Base-by-base conservation (phyloP, 53 echinoderm and acorn worm genomes). In the Holothuria leucospilota region DNA sequence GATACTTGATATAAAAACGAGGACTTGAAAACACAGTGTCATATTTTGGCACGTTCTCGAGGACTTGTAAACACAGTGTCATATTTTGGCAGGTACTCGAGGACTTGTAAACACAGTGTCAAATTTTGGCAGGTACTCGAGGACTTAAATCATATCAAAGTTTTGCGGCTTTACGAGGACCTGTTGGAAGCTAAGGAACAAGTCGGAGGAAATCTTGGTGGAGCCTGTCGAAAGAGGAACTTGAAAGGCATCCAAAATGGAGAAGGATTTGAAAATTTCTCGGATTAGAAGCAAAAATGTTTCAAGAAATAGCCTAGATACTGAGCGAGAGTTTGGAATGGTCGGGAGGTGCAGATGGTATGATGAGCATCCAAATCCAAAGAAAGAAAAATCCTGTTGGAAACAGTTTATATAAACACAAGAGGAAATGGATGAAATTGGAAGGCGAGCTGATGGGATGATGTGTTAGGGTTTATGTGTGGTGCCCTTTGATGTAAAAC, bases 391-490 rank as follows among this genome's bases (percentile, higher is more conserved):
- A 52, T 75, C 20, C 20, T 8, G 51, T 23, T 51, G 75, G 41
- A 52, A 75, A 23, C 41, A 23, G 49, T 52, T 52, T 75, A 75
- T 51, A n/a, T n/a, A n/a, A n/a, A n/a, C 75, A 24, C 49, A 75
- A 26, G 51, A 75, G 15, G 75, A 75, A 52, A 75, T 75, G 75
- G 75, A 75, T 52, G 75, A 75, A 75, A 75, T 75, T 20, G 75
- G 52, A 25, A 75, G 51, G 28, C n/a, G 75, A 75, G 20, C 75
- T 75, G 3, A 75, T 49, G 75, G 75, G 75, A 26, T 75, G 75
- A 75, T 75, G 18, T 56, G 1, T 56, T 56, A 18, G 56, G n/a
- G n/a, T n/a, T n/a, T n/a, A n/a, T 56, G 8, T 56, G 15, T 9
- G 3, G 56, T 4, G 1, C 15, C 56, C 56, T n/a, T 18, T 56